A percentile compares a stretch with the other conserved stretches of the same genome.
Conservation (phyloP, 2,888 invertebrate genomes). For the Cylloceria caligata region DNA sequence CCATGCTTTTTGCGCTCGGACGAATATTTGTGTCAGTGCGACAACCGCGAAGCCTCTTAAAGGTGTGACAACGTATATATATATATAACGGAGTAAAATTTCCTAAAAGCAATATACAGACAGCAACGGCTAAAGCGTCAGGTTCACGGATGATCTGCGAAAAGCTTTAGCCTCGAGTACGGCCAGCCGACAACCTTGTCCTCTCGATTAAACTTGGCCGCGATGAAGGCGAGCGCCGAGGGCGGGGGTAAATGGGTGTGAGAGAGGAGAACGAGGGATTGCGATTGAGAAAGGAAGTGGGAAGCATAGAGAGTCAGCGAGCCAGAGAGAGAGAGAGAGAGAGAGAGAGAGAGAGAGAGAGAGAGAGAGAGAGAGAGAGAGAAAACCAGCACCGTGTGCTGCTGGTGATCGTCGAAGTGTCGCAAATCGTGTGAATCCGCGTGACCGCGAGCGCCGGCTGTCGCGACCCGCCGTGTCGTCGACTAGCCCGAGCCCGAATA, state of each 20-base stretch:
- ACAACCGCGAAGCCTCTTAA: no score
- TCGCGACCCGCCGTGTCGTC: constrained; percentile 42
- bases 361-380: constrained; percentile 24
- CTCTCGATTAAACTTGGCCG: constrained; percentile 64
- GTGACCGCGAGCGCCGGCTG: constrained; percentile 50
- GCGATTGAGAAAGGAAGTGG: constrained; percentile 31
- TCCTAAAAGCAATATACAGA: background rate
- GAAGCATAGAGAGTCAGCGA: no score
- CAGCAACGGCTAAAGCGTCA: constrained; percentile 10
- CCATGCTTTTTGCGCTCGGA: no score
- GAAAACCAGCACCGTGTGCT: constrained; percentile 21
- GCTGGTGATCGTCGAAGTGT: constrained; percentile 49
- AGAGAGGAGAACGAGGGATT: constrained; percentile 40
- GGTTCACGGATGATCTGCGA: constrained; percentile 45
- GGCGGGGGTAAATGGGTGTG: constrained; percentile 32
- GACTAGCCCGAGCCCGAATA: constrained; percentile 35
- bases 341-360: constrained; percentile 31
- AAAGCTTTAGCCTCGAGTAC: constrained; percentile 50
- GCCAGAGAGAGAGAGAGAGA: constrained; percentile 1
- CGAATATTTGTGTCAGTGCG: no score
- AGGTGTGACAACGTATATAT: no score
- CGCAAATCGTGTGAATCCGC: constrained; percentile 57
- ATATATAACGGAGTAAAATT: background rate
- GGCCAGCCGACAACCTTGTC: constrained; percentile 57
- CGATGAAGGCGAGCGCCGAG: constrained; percentile 39